These are phyloP conservation scores for Ameiurus melas DNA, from an alignment of 2,113 vertebrate species.

Conservation along the genomic window DNA sequence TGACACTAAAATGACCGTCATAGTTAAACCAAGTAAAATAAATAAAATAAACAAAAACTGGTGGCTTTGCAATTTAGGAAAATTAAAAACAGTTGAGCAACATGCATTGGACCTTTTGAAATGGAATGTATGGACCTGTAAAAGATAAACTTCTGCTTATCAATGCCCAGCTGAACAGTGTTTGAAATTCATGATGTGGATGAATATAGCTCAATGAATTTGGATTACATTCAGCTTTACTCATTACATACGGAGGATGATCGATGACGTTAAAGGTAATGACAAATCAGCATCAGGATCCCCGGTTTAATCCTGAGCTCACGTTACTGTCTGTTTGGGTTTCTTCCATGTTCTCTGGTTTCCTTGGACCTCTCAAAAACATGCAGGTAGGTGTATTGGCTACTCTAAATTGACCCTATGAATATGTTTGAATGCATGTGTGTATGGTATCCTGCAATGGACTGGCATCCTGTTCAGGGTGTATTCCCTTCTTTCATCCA, in stretches of 20 bases:
- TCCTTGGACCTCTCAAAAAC: not conserved
- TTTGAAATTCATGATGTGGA: not conserved
- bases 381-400: not conserved
- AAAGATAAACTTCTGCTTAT: not conserved
- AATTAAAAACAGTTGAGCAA: too few relatives aligned
- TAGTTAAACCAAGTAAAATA: too few relatives aligned
- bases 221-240: conserved; percentile 53
- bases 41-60: too few relatives aligned
- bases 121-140: too few relatives aligned
- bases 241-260: not conserved
- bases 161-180: not conserved
- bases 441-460: not conserved
- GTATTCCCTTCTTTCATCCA: not conserved
- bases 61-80: too few relatives aligned
- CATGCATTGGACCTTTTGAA: too few relatives aligned
- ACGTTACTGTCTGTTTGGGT: not conserved
- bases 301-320: not conserved
- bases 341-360: not conserved
- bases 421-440: not conserved
- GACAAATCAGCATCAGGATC: not conserved
- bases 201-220: conserved; percentile 50
- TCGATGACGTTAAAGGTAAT: not conserved
- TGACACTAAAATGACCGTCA: too few relatives aligned
- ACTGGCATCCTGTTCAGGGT: not conserved
- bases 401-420: not conserved